These are phyloP conservation scores for Perccottus glenii DNA, from an alignment of 2,113 vertebrate species.

Conservation along the genomic window DNA sequence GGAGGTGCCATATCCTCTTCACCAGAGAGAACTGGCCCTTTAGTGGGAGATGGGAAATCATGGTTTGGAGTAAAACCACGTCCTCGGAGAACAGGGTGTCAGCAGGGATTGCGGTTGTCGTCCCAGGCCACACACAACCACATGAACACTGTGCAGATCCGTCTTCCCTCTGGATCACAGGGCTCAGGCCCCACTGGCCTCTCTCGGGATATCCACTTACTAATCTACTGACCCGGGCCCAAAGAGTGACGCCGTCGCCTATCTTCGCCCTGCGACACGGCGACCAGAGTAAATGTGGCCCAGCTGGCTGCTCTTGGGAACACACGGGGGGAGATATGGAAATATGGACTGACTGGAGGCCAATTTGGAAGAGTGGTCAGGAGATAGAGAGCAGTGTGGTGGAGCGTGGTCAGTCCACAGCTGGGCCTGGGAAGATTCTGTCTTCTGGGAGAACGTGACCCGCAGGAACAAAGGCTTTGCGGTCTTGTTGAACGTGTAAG, in stretches of 20 bases:
- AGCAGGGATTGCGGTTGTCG: constrained; percentile 68
- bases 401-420: constrained; percentile 64
- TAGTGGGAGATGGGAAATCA: constrained; percentile 72
- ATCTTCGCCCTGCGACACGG: constrained; percentile 48
- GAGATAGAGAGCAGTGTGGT: constrained; percentile 65
- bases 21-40: constrained; percentile 58
- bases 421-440: constrained; percentile 59
- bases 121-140: constrained; percentile 58
- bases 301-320: constrained; percentile 73
- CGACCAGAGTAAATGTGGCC: constrained; percentile 73
- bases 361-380: constrained; percentile 61
- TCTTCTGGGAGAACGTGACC: constrained; percentile 57
- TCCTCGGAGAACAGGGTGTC: constrained; percentile 77
- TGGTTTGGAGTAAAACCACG: constrained; percentile 72
- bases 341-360: constrained; percentile 21
- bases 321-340: constrained; percentile 15
- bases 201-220: constrained; percentile 71
- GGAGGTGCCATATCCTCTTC: constrained; percentile 62
- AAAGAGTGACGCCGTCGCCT: constrained; percentile 50
- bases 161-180: constrained; percentile 69
- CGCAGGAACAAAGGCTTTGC: constrained; percentile 70
- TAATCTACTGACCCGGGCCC: constrained; percentile 75
- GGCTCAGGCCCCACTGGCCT: constrained; percentile 67
- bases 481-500: constrained; percentile 55
- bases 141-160: constrained; percentile 51